Conservation (phyloP, 2,888 invertebrate genomes). For the Laothoe populi region DNA sequence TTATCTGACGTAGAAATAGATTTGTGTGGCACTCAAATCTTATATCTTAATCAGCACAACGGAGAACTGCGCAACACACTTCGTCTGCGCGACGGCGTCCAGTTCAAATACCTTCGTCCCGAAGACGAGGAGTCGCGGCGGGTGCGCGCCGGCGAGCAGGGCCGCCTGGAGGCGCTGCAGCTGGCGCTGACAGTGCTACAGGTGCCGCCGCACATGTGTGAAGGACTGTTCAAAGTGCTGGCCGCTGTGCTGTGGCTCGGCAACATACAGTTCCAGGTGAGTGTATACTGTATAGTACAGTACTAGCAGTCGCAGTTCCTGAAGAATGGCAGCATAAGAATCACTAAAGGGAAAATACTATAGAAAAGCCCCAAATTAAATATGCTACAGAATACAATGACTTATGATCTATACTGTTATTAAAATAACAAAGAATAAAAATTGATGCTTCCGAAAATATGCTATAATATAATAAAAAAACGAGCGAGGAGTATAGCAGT, state of each 20-base stretch:
- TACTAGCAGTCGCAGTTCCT: background rate
- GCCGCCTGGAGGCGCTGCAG: conserved; percentile 91
- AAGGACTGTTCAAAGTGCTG: conserved; percentile 94
- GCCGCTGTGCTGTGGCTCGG: conserved; percentile 96
- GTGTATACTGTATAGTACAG: background rate
- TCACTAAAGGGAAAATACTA: background rate
- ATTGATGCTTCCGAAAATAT: too few relatives aligned
- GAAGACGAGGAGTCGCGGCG: conserved; percentile 87
- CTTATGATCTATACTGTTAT: too few relatives aligned
- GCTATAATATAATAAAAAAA: too few relatives aligned
- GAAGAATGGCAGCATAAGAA: background rate
- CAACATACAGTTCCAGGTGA: conserved; percentile 91
- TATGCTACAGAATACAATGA: too few relatives aligned
- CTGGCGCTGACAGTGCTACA: conserved; percentile 95
- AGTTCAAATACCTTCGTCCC: conserved; percentile 93
- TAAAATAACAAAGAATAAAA: too few relatives aligned
- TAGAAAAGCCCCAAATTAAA: too few relatives aligned
- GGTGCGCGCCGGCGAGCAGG: conserved; percentile 69
- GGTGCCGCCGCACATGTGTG: conserved; percentile 93
- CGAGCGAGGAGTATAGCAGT: too few relatives aligned
- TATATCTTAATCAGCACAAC: conserved; percentile 80
- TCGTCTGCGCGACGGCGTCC: conserved; percentile 89
- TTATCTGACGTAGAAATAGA: background rate
- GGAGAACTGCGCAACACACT: conserved; percentile 90
- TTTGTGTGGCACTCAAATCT: conserved; percentile 30